These are phyloP conservation scores for Elysia chlorotica DNA, from an alignment of 1,140 invertebrate genomes.

Conservation along the genomic window DNA sequence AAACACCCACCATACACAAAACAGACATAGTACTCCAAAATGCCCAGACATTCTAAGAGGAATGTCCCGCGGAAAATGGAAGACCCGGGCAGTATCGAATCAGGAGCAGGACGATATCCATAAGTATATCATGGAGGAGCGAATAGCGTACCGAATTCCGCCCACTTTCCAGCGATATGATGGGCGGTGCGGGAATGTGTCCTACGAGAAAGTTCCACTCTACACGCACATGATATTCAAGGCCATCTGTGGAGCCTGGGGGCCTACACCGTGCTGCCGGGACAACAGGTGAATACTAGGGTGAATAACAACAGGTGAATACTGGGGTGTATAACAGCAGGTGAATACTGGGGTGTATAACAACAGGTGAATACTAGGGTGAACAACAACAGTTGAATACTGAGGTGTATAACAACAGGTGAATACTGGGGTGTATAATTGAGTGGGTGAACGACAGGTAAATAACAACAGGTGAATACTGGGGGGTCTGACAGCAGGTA, in stretches of 20 bases:
- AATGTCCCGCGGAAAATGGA: constrained; percentile 24
- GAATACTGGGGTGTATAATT: no score
- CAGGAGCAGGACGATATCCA: constrained; percentile 12
- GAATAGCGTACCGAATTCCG: constrained; percentile 21
- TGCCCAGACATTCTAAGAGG: constrained; percentile 19
- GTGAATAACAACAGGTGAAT: no score
- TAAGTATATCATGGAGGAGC: constrained; percentile 9
- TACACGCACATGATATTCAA: constrained; percentile 22
- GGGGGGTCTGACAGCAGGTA: no score
- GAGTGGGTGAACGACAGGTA: no score
- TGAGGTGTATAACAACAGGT: no score
- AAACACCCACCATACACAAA: no score
- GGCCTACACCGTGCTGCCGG: constrained; percentile 24
- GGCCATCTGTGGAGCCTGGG: constrained; percentile 23
- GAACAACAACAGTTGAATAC: no score
- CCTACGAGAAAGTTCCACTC: not conserved
- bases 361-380: no score
- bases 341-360: no score
- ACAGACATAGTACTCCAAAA: no score
- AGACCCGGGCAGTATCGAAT: not conserved
- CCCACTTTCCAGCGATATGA: constrained; percentile 16
- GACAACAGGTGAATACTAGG: not conserved
- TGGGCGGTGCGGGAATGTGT: constrained; percentile 25
- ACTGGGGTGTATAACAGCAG: no score
- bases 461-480: no score